Percentiles rank a stretch among this genome's conserved stretches.
Evolutionary conservation across 2,113 vertebrate genomes (phyloP).

Genomic region (Eptesicus fuscus): DNA sequence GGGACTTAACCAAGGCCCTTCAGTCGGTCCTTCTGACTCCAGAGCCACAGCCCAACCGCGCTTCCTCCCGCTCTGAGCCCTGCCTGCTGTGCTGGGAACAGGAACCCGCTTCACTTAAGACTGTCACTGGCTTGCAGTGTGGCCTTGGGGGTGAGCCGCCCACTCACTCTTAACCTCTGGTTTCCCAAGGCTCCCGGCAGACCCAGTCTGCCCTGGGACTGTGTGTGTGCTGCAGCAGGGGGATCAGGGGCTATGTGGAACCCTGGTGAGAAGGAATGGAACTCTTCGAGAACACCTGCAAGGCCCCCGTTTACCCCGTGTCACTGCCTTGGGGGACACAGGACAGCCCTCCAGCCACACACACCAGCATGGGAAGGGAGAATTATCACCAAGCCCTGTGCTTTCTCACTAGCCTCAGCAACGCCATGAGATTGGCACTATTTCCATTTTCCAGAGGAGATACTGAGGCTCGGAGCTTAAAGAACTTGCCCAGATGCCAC

Average conservation of each 20-base stretch:
- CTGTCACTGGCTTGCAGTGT: background rate
- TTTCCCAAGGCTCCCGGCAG: background rate
- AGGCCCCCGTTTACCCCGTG: background rate
- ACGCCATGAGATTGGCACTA: background rate
- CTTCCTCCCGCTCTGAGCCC: background rate
- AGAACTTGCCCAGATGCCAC: background rate
- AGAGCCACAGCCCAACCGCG: background rate
- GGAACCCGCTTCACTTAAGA: background rate
- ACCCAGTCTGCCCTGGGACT: background rate
- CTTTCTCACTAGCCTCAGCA: background rate
- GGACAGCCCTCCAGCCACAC: background rate
- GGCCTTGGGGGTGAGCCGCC: background rate
- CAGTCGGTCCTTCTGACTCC: background rate
- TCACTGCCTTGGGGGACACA: background rate
- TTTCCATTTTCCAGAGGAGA: background rate
- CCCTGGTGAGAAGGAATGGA: background rate
- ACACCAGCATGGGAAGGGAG: background rate
- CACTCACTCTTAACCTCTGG: background rate
- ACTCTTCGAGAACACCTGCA: background rate
- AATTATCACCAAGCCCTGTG: background rate
- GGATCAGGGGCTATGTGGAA: background rate
- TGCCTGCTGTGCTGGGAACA: background rate
- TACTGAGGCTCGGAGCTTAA: background rate
- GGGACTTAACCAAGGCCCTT: background rate
- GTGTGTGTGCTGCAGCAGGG: background rate